phyloP scores from a whole-genome alignment of 1,140 invertebrate species.

The Bursaphelenchus mucronatus region DNA sequence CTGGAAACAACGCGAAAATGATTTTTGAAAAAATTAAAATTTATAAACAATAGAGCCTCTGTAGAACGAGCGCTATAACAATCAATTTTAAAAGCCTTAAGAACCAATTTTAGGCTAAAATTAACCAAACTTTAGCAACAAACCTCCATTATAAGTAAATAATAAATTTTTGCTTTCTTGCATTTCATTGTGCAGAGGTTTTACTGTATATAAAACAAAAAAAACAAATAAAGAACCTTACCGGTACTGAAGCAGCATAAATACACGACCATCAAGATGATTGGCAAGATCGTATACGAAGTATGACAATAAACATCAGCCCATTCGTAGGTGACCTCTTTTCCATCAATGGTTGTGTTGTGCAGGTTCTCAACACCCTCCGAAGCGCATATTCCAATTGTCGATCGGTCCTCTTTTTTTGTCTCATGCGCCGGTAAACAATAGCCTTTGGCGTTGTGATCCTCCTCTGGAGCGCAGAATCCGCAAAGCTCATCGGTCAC shows the following conservation, averaged over 20 bases:
- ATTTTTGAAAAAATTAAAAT: too few relatives aligned
- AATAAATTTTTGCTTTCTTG: too few relatives aligned
- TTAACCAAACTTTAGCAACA: too few relatives aligned
- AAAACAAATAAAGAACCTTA: constrained; percentile 11
- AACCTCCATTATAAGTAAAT: too few relatives aligned
- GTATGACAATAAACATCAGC: constrained; percentile 46
- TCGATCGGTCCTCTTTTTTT: constrained; percentile 8
- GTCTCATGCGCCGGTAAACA: constrained; percentile 36
- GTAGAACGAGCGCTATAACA: too few relatives aligned
- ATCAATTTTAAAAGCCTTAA: too few relatives aligned
- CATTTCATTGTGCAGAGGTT: too few relatives aligned
- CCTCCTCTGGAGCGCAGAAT: constrained; percentile 30
- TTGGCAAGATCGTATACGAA: constrained; percentile 42
- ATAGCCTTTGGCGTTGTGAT: constrained; percentile 19
- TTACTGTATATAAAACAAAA: too few relatives aligned
- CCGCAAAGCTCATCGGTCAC: constrained; percentile 48
- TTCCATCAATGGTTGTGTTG: neutral
- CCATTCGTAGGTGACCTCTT: constrained; percentile 35
- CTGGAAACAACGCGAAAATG: too few relatives aligned
- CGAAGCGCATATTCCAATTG: constrained; percentile 19
- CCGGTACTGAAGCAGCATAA: constrained; percentile 43
- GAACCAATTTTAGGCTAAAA: too few relatives aligned
- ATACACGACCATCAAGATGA: constrained; percentile 53
- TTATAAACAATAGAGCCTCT: too few relatives aligned
- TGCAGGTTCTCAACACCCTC: neutral